Percentiles rank a stretch among this genome's conserved stretches.
phyloP scores from a whole-genome alignment of 2,888 invertebrate genomes.

The Hirtodrosophila cameraria region DNA sequence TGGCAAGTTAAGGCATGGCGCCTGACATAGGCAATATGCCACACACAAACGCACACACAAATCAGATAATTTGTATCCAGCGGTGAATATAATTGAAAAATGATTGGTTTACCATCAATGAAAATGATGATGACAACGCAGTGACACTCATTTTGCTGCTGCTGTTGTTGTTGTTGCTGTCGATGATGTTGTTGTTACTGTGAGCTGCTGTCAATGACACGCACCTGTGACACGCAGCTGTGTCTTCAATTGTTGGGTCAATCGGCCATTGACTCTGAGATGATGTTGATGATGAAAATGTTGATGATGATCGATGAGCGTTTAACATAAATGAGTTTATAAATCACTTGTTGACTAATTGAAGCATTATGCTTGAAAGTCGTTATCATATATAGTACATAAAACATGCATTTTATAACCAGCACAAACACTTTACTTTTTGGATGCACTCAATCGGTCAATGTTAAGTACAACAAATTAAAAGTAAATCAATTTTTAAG shows the following conservation, averaged over 20 bases:
- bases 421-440: no score
- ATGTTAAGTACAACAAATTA: no score
- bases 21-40: conserved; percentile 23
- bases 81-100: conserved; percentile 78
- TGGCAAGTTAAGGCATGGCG: conserved; percentile 33
- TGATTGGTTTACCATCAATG: conserved; percentile 79
- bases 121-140: conserved; percentile 73
- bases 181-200: conserved; percentile 32
- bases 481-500: no score
- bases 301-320: conserved; percentile 25
- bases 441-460: no score
- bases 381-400: no score
- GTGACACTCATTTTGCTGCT: conserved; percentile 46
- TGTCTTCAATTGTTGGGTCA: conserved; percentile 71
- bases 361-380: no score
- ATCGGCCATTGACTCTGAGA: conserved; percentile 61
- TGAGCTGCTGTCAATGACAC: conserved; percentile 68
- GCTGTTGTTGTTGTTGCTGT: conserved; percentile 18
- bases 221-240: conserved; percentile 74
- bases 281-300: conserved; percentile 11
- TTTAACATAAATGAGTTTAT: not conserved
- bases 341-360: no score
- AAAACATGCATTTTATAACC: no score
- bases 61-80: conserved; percentile 80
- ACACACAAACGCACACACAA: conserved; percentile 49